A percentile compares a stretch with the other conserved stretches of the same genome.
Conservation (phyloP, 2,888 invertebrate genomes). For the Conomelus anceps region DNA sequence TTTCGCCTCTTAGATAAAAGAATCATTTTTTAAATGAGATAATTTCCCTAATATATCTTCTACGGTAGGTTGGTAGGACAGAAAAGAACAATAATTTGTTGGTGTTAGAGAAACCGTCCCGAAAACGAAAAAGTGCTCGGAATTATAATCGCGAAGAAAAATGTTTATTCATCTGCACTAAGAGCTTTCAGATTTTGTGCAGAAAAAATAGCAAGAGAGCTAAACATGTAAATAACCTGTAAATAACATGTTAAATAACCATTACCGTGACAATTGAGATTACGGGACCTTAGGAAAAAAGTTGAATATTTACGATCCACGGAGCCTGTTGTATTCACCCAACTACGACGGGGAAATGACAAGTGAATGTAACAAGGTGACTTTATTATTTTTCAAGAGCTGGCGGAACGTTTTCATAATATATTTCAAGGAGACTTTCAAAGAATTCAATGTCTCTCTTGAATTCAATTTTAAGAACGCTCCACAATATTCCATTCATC, state of each 20-base stretch:
- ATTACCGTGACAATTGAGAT: neutral
- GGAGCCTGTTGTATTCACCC: neutral
- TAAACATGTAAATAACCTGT: neutral
- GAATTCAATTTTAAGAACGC: too few relatives aligned
- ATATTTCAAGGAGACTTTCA: too few relatives aligned
- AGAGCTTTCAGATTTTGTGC: neutral
- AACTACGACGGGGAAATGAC: neutral
- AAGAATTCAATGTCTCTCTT: neutral
- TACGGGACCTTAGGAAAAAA: neutral
- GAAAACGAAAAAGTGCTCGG: neutral
- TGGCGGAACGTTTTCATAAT: neutral
- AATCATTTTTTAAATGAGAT: neutral
- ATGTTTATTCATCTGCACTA: neutral
- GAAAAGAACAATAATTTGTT: neutral
- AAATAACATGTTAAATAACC: too few relatives aligned
- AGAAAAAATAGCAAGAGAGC: neutral
- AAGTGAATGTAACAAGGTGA: neutral
- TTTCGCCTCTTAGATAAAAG: neutral
- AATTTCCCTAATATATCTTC: neutral
- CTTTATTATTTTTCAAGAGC: neutral
- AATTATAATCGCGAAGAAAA: neutral
- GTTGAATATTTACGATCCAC: neutral
- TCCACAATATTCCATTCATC: too few relatives aligned
- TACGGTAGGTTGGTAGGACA: neutral
- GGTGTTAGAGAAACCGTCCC: neutral